Conservation (phyloP, 1,140 invertebrate species). For the Brachionus plicatilis region DNA sequence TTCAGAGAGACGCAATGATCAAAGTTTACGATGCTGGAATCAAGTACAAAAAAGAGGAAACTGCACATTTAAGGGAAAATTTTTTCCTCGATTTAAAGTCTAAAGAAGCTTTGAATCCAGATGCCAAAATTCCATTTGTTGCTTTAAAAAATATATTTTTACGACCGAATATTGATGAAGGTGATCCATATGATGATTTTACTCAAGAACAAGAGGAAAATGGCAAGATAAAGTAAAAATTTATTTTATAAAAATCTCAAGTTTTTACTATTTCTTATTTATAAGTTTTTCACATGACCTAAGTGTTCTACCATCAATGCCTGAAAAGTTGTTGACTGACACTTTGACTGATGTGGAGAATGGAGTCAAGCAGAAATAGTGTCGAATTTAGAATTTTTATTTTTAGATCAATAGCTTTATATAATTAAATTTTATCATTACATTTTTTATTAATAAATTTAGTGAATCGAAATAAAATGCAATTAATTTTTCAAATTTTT, state of each 20-base stretch:
- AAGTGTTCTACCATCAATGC: constrained; percentile 27
- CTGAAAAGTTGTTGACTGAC: not conserved
- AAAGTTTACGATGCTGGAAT: constrained; percentile 30
- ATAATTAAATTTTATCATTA: not conserved
- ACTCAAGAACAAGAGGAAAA: constrained; percentile 35
- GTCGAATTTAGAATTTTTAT: not conserved
- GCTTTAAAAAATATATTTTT: constrained; percentile 37
- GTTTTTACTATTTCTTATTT: not conserved
- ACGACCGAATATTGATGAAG: constrained; percentile 39
- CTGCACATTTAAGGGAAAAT: constrained; percentile 8
- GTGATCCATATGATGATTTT: constrained; percentile 38
- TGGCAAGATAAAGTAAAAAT: constrained; percentile 16
- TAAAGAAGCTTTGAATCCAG: constrained; percentile 33
- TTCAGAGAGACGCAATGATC: constrained; percentile 38
- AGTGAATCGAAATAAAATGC: not conserved
- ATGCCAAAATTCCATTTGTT: constrained; percentile 39
- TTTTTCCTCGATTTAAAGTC: constrained; percentile 37
- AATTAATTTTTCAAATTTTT: not conserved
- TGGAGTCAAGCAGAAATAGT: constrained; percentile 8
- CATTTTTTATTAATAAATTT: not conserved
- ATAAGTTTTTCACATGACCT: constrained; percentile 35
- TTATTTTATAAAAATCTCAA: too few species aligned
- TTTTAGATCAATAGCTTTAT: not conserved
- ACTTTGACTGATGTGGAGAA: not conserved
- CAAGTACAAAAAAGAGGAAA: constrained; percentile 36